Conservation (phyloP, 53 echinoderm and acorn worm genomes). For the Crossaster papposus region DNA sequence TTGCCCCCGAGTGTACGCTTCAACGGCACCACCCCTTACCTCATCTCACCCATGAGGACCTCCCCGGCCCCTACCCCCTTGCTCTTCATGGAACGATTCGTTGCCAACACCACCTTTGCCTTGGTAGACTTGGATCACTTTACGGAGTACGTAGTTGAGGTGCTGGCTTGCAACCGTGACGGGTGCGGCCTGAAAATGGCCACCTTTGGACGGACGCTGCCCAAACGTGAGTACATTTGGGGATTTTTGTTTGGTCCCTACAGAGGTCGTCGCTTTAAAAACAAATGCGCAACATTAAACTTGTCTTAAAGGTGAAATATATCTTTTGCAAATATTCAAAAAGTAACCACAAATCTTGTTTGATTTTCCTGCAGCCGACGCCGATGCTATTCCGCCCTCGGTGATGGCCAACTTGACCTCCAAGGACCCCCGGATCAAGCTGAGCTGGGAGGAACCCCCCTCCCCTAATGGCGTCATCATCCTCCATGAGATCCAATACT, state of each 20-base stretch:
- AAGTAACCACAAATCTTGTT: not conserved
- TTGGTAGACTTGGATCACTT: constrained; percentile 78
- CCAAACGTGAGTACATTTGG: constrained; percentile 67
- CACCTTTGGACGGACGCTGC: constrained; percentile 77
- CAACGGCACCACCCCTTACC: constrained; percentile 49
- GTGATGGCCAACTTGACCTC: constrained; percentile 54
- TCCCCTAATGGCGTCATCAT: constrained; percentile 79
- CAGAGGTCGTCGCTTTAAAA: too few relatives aligned
- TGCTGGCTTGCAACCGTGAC: constrained; percentile 75
- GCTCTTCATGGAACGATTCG: constrained; percentile 49
- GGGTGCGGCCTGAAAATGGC: constrained; percentile 67
- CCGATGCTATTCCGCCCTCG: constrained; percentile 48
- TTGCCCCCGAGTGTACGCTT: not conserved
- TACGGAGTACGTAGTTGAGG: constrained; percentile 77
- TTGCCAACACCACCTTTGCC: constrained; percentile 44
- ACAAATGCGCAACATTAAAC: too few relatives aligned
- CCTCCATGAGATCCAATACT: constrained; percentile 55
- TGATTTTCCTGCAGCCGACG: constrained; percentile 32
- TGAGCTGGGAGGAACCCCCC: constrained; percentile 72
- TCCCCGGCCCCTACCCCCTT: constrained; percentile 42
- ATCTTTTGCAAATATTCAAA: too few relatives aligned
- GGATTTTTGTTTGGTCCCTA: not conserved
- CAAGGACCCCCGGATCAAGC: constrained; percentile 47
- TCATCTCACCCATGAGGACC: constrained; percentile 21
- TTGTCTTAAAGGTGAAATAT: too few relatives aligned